Evolutionary conservation across 2,888 invertebrate genomes (phyloP), one percentile per base, ranked within the genome.

Genomic region (Drosophila cognata): DNA sequence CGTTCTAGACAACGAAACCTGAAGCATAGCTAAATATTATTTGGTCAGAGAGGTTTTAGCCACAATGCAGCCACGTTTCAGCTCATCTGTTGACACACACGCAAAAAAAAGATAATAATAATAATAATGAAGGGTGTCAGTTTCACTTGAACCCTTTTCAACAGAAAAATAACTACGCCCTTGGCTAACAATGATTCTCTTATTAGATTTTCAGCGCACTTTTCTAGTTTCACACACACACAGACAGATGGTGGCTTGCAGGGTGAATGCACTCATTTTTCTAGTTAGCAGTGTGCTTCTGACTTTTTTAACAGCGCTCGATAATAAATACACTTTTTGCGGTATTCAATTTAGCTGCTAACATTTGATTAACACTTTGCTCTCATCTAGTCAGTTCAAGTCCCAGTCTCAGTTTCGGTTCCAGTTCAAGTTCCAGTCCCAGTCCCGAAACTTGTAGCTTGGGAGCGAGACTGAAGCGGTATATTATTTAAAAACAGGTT

Each of bases 221-320:
- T 73, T 83, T 81, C 84, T 78, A 74, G 81, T 74, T 71, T 68
- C 50, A 65, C 66, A 74, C 58, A 61, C 41, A 55, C 69, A 73
- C 16, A 61, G 28, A 68, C 50, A 61, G 25, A 25, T 25, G 16
- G 46, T 72, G 55, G 73, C 60, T 78, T 74, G 82, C 84, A 89
- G 86, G 91, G 91, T 91, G 91, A 91, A 92, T 92, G 91, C 88
- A 91, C 91, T 91, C 83, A 79, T 78, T 77, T 77, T 75, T 77
- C 74, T 59, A 60, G 52, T 58, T 62, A 60, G 38, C 41, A 56
- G 36, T 56, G 31, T 67, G 67, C 62, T 55, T 67, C 71, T 68
- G 60, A 70, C 61, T 77, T 61, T 21, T 69, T 55, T 55, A 66
- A 50, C 55, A 63, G 48, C 67, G 61, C 71, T 70, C 72, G 72